phyloP scores from a whole-genome alignment of 2,113 vertebrate genomes.

The Hippocampus barbouri region DNA sequence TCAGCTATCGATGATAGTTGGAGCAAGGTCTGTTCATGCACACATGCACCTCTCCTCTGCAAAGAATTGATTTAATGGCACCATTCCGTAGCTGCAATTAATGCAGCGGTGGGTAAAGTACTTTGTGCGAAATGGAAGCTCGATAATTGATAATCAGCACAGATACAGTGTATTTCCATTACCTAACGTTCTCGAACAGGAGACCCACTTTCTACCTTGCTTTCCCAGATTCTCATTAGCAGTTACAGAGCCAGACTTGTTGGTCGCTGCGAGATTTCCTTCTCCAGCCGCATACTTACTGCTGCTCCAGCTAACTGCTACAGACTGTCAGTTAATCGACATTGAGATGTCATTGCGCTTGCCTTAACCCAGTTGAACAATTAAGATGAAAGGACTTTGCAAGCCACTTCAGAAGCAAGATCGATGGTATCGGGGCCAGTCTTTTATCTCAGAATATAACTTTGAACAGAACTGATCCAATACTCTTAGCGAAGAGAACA shows the following conservation, averaged over 20 bases:
- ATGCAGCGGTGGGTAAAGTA: conserved; percentile 65
- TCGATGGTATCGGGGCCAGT: too few relatives aligned
- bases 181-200: conserved; percentile 57
- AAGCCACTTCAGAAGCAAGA: too few relatives aligned
- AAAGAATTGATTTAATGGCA: conserved; percentile 76
- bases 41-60: conserved; percentile 71
- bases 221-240: neutral
- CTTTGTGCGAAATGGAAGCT: conserved; percentile 69
- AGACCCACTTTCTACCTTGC: neutral
- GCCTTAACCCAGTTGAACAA: neutral
- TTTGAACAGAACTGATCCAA: too few relatives aligned
- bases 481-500: too few relatives aligned
- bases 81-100: conserved; percentile 67
- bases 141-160: conserved; percentile 72
- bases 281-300: conserved; percentile 6
- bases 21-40: conserved; percentile 67
- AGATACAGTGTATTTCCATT: conserved; percentile 60
- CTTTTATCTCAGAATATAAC: too few relatives aligned
- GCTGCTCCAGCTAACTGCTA: neutral
- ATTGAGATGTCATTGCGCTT: conserved; percentile 1
- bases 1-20: conserved; percentile 53
- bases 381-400: neutral
- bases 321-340: neutral
- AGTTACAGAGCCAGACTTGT: neutral
- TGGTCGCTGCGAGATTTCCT: neutral